phyloP scores from a whole-genome alignment of 2,113 vertebrate species.

The Grammomys dolichurus region DNA sequence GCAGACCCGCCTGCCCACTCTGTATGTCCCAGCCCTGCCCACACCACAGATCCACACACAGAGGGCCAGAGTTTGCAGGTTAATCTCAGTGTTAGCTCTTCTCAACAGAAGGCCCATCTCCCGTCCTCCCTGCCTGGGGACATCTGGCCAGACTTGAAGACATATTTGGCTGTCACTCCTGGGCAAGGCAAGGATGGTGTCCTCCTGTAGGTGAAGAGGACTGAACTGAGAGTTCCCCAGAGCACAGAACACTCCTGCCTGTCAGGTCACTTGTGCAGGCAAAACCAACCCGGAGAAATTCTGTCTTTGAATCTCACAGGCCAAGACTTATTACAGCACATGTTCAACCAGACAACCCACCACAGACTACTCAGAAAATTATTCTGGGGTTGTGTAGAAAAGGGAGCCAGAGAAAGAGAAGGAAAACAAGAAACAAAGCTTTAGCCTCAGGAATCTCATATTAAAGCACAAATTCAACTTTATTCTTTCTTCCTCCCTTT shows the following conservation, averaged over 20 bases:
- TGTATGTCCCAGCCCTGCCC: neutral
- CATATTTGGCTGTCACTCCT: neutral
- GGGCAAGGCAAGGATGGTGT: neutral
- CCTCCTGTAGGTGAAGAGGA: too few species aligned
- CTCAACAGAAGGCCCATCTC: neutral
- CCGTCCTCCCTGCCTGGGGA: neutral
- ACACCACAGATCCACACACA: neutral
- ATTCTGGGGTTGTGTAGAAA: neutral
- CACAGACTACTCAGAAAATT: neutral
- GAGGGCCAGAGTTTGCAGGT: neutral
- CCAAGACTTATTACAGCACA: fast-evolving
- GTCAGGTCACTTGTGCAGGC: fast-evolving
- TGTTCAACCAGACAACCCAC: neutral
- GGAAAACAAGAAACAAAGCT: fast-evolving
- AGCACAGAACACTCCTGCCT: neutral
- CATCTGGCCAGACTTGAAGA: neutral
- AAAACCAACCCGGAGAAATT: fast-evolving
- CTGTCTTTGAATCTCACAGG: neutral
- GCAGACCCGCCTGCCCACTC: neutral
- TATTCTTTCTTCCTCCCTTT: too few species aligned
- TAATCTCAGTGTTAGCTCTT: neutral
- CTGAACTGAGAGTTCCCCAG: fast-evolving
- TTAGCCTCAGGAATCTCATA: neutral
- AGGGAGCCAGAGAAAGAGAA: neutral
- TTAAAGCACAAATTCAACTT: fast-evolving